Base-by-base conservation (phyloP, 2,888 invertebrate genomes). In the Drosophila seclusa region DNA sequence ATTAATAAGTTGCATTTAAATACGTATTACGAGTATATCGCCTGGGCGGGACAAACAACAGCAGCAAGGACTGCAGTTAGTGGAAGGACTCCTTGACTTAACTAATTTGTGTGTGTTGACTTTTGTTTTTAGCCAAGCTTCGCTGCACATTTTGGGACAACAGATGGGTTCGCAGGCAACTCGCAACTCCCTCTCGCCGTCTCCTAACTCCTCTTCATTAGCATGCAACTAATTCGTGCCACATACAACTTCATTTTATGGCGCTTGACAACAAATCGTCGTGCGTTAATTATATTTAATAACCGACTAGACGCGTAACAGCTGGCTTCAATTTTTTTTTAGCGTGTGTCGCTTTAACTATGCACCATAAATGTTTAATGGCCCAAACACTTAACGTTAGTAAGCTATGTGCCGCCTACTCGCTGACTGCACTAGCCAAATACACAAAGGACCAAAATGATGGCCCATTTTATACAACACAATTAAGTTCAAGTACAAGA, bases 1-100 rank as follows among this genome's bases (percentile, higher is more conserved):
- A 87, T 87, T 90, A 87, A 87, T 90, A 82, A 89, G 89, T 82
- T 90, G 89, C 90, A 89, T 87, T 90, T 89, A 89, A 90, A 87
- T 89, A 80, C 78, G 73, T 77, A 88, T 86, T 80, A 78, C 53
- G 36, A 42, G 48, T 49, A 72, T 79, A 80, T 82, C 60, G 68
- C 60, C 82, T 42, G 79, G 70, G 64, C 70, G 73, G 66, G 64
- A 64, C 67, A 29, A 31, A 18, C 53, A 54, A 18, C 13, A 34
- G 1, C 59, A 70, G 42, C 24, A n/a, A 18, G 18, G 50, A 64
- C 59, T 76, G 80, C 81, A 70, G 53, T 45, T 29, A 34, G 40
- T 16, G 8, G 24, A 34, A 18, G n/a, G 16, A 24, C 50, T 38
- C 63, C 63, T 53, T 66, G 45, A 45, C 24, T 45, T 36, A 45